phyloP scores from a whole-genome alignment of 2,888 invertebrate species.

The Pristionchus exspectatus region DNA sequence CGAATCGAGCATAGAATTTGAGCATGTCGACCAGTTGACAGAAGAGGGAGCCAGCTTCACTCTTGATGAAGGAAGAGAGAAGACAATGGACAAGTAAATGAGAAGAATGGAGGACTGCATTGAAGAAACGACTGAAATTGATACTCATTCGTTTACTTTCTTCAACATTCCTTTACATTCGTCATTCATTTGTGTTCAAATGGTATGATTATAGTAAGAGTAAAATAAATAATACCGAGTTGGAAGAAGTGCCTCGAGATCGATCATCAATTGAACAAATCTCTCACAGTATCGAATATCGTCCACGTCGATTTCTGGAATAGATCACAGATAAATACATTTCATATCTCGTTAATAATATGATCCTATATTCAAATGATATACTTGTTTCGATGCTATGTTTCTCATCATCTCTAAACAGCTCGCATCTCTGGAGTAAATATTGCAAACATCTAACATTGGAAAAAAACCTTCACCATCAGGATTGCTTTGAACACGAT shows the following conservation, averaged over 20 bases:
- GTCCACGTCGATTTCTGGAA: conserved; percentile 74
- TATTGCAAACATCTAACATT: background rate
- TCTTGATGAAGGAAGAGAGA: conserved; percentile 85
- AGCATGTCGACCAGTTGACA: conserved; percentile 92
- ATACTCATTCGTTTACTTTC: background rate
- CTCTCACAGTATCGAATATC: conserved; percentile 90
- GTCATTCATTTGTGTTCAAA: background rate
- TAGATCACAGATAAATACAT: background rate
- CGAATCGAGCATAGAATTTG: conserved; percentile 96
- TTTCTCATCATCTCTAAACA: too few relatives aligned
- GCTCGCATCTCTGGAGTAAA: too few relatives aligned
- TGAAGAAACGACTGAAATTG: conserved; percentile 88
- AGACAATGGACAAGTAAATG: conserved; percentile 93
- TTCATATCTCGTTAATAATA: too few relatives aligned
- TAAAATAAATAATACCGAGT: conserved; percentile 83
- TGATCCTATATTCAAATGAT: too few relatives aligned
- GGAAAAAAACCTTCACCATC: background rate
- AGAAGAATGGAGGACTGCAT: conserved; percentile 94
- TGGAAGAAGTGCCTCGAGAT: conserved; percentile 94
- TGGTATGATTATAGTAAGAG: too few relatives aligned
- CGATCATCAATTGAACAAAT: conserved; percentile 95
- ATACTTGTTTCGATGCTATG: too few relatives aligned
- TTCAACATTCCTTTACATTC: too few relatives aligned
- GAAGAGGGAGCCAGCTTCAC: conserved; percentile 75
- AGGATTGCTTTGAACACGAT: background rate